Percentiles rank a stretch among this genome's conserved stretches.
These are phyloP conservation scores for Papio anubis DNA, from an alignment of 2,113 vertebrate genomes.

Conservation along the genomic window DNA sequence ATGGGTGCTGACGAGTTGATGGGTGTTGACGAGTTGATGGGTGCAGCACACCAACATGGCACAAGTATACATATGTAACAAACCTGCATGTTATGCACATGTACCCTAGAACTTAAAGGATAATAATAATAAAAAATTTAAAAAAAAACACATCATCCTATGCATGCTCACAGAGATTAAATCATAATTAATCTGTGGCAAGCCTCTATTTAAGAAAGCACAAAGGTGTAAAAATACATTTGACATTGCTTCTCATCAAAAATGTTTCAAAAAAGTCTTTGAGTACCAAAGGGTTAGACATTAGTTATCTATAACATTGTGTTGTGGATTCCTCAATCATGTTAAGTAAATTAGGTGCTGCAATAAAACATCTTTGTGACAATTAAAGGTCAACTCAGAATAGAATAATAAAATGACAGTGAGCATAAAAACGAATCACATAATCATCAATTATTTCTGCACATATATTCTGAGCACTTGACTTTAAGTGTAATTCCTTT, in stretches of 20 bases:
- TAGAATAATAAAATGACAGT: constrained; percentile 8
- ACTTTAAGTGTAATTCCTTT: background rate
- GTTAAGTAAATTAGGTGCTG: background rate
- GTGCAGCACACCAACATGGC: no score
- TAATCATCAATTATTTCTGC: background rate
- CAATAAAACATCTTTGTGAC: background rate
- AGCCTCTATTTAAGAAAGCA: background rate
- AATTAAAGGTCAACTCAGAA: constrained; percentile 54
- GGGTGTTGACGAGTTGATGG: no score
- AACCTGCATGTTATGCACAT: no score
- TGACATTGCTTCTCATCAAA: background rate
- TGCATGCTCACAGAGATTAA: background rate
- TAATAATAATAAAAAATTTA: no score
- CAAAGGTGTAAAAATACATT: background rate
- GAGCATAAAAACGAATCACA: background rate
- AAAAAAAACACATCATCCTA: background rate
- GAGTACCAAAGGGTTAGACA: background rate
- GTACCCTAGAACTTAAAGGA: no score
- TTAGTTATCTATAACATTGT: background rate
- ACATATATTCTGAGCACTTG: background rate
- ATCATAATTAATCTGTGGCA: background rate
- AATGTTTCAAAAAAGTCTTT: background rate
- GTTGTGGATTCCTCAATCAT: background rate
- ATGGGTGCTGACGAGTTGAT: no score
- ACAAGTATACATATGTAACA: no score